Conservation (phyloP, 2,797 vertebrate species). For the Saxicola maurus region DNA sequence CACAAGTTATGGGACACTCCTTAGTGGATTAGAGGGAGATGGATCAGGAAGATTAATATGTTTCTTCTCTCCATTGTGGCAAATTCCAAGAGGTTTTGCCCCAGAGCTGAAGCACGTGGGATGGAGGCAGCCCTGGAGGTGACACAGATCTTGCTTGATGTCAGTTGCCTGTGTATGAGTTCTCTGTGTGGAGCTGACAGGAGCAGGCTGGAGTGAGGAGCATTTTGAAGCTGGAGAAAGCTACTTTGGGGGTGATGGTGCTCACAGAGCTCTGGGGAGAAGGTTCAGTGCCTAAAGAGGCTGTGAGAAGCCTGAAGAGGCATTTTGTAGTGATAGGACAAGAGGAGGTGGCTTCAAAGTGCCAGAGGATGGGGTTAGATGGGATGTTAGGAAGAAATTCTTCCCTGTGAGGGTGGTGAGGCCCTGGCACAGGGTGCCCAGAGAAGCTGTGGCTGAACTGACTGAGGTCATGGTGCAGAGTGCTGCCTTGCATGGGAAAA, state of each 20-base stretch:
- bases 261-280: background rate
- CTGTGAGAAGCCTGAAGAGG: background rate
- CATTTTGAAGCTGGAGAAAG: background rate
- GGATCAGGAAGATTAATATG: background rate
- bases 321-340: background rate
- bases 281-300: background rate
- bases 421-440: background rate
- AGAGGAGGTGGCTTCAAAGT: background rate
- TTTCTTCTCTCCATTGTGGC: background rate
- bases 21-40: background rate
- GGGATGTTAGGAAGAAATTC: background rate
- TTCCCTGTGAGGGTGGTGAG: background rate
- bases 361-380: background rate
- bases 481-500: background rate
- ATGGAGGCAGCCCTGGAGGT: rapidly evolving
- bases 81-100: background rate
- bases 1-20: background rate
- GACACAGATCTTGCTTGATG: background rate
- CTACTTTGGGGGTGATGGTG: background rate
- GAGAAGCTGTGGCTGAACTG: background rate
- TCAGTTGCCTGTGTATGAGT: background rate
- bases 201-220: background rate
- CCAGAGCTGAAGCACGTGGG: background rate
- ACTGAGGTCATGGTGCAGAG: background rate
- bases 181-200: background rate